Evolutionary conservation across 2,888 invertebrate species (phyloP), one percentile per base, ranked within the genome.

Genomic region (Alviniconcha strummeri): DNA sequence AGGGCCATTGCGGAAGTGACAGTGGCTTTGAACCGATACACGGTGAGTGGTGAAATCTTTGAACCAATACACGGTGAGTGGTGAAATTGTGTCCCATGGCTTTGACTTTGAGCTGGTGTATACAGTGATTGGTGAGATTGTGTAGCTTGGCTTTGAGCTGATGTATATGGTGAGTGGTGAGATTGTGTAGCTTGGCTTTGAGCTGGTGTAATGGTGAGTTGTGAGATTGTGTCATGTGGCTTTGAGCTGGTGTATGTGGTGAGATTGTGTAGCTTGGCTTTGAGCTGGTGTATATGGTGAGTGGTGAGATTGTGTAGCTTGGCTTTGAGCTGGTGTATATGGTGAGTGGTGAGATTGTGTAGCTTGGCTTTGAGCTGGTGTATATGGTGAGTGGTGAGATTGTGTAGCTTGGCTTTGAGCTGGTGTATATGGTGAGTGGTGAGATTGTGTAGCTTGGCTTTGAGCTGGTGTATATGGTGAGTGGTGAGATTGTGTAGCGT

Each of bases 1-100:
- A 90, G 90, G 83, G 87, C 86, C 11, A 69, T 92, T 76, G 88
- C 90, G 15, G 92, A 92, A 84, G 88, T 88, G n/a, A 81, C 84
- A 15, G 90, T 91, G 56, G 88, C 91, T 4, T 86, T 90, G 64
- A 88, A 89, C 67, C 81, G 80, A 76, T 71, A 17, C 56, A 80
- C 71, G 15, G 67, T 80, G 67, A 79, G 79, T 64, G 9, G 72
- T 7, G n/a, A n/a, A n/a, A n/a, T n/a, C 91, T 4, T 86, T 90
- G 64, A 88, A 89, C 67, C 81, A 77, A 76, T 71, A 17, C 56
- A 36, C 36, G 36, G 36, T 36, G 36, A 36, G 36, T 3, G 36
- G 36, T 36, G 36, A 36, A 3, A 36, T 36, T 36, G 36, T 36
- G 36, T 36, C 36, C 36, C 36, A 3, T 36, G 36, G 36, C 36